phyloP scores from a whole-genome alignment of 2,888 invertebrate genomes.

The Tipula vernalis region DNA sequence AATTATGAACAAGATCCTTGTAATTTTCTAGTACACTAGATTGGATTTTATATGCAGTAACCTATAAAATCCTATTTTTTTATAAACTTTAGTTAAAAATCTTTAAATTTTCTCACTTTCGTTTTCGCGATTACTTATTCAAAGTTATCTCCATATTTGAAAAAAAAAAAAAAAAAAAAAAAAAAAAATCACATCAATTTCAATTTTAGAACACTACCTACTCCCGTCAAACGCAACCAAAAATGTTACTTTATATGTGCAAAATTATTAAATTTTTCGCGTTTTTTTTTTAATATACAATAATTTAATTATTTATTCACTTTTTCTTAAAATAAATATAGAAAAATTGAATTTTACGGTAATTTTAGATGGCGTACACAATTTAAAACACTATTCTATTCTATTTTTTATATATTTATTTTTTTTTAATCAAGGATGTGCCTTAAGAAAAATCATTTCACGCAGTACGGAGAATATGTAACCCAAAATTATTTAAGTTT shows the following conservation, averaged over 20 bases:
- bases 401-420: background rate
- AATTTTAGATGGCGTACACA: constrained; percentile 1
- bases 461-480: background rate
- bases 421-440: background rate
- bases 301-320: background rate
- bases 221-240: background rate
- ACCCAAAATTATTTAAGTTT: background rate
- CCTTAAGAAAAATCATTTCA: background rate
- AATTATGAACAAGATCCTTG: background rate
- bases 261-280: background rate
- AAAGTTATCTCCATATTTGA: background rate
- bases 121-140: background rate
- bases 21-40: background rate
- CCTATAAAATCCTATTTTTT: background rate
- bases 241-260: background rate
- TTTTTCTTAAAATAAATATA: background rate
- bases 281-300: background rate
- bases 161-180: background rate
- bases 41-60: background rate
- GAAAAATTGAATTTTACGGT: background rate
- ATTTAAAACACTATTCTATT: background rate
- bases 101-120: background rate
- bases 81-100: background rate
- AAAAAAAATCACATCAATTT: background rate
- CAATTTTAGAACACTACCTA: background rate